These are phyloP conservation scores for Campylorhamphus procurvoides DNA, from an alignment of 2,113 vertebrate genomes.

Conservation along the genomic window DNA sequence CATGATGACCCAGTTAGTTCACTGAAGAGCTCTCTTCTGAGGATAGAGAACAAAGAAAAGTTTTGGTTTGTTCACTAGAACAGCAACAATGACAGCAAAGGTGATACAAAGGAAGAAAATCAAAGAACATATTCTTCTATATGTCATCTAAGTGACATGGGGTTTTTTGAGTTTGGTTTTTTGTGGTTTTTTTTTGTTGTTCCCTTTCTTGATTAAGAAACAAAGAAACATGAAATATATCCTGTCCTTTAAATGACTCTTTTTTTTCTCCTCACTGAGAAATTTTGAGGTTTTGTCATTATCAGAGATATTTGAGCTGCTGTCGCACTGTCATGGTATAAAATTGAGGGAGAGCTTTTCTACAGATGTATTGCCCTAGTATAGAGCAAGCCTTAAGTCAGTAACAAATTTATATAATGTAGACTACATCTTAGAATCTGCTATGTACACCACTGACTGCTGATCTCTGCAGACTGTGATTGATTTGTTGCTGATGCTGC, in stretches of 20 bases:
- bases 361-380: not conserved
- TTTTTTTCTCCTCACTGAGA: not conserved
- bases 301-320: not conserved
- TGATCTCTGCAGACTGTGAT: constrained; percentile 22
- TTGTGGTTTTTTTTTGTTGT: not conserved
- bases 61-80: not conserved
- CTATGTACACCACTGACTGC: not conserved
- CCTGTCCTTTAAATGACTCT: not conserved
- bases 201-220: not conserved
- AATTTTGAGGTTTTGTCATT: not conserved
- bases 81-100: not conserved
- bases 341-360: not conserved
- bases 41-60: not conserved
- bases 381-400: not conserved
- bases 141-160: not conserved
- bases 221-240: not conserved
- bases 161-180: not conserved
- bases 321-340: not conserved
- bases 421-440: not conserved
- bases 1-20: not conserved
- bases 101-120: not conserved
- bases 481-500: constrained; percentile 41
- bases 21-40: not conserved
- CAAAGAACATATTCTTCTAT: not conserved
- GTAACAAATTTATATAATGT: not conserved